Percentiles rank a stretch among this genome's conserved stretches.
phyloP scores from a whole-genome alignment of 2,888 invertebrate species.

The Oxystoma pomonae region DNA sequence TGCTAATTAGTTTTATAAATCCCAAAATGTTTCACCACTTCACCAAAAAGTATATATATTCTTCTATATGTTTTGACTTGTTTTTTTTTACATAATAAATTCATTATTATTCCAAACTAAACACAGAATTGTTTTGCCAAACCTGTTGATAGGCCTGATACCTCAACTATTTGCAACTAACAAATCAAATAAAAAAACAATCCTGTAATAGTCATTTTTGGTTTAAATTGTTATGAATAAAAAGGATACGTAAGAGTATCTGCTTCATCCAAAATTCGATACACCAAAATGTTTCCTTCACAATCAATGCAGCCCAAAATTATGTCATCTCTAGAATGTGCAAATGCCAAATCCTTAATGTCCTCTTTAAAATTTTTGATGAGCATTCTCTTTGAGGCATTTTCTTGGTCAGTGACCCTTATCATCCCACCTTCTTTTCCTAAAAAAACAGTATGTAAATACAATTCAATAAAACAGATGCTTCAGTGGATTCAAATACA shows the following conservation, averaged over 20 bases:
- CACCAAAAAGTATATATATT: too few species aligned
- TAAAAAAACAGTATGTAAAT: too few species aligned
- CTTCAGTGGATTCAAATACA: too few species aligned
- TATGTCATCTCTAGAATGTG: conserved; percentile 72
- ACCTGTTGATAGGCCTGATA: too few species aligned
- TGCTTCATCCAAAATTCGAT: conserved; percentile 65
- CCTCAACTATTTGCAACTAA: conserved; percentile 1
- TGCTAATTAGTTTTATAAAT: too few species aligned
- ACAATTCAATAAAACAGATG: too few species aligned
- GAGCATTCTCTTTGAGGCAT: conserved; percentile 66
- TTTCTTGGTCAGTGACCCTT: conserved; percentile 73
- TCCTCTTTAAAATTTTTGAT: conserved; percentile 84
- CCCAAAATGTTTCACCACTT: too few species aligned
- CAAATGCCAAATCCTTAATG: conserved; percentile 90
- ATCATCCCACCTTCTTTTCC: conserved; percentile 65
- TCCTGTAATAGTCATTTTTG: background rate
- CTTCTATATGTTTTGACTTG: too few species aligned
- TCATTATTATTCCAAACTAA: too few species aligned
- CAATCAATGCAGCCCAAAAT: conserved; percentile 86
- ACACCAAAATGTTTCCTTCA: conserved; percentile 76
- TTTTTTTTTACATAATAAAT: too few species aligned
- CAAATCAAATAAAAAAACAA: conserved; percentile 7
- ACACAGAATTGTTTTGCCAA: too few species aligned
- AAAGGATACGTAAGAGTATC: conserved; percentile 55
- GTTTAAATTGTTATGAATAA: conserved; percentile 1